These are phyloP conservation scores for Helogale parvula DNA, from an alignment of 2,113 vertebrate genomes.

Conservation along the genomic window DNA sequence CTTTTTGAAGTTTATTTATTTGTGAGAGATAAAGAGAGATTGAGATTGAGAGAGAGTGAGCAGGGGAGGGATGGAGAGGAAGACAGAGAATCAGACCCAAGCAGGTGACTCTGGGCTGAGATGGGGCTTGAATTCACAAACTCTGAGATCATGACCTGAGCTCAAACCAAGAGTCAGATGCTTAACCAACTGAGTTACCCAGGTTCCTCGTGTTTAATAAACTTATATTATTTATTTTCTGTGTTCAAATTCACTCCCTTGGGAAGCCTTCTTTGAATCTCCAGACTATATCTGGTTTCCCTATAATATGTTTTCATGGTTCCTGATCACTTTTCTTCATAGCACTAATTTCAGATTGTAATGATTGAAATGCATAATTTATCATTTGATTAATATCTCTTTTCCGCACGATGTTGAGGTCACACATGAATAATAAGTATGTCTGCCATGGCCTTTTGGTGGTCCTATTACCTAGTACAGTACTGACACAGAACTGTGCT, in stretches of 20 bases:
- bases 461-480: not conserved
- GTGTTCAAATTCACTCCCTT: not conserved
- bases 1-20: not conserved
- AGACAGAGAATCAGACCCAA: too few species aligned
- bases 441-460: not conserved
- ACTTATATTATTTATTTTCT: not conserved
- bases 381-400: not conserved
- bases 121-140: too few species aligned
- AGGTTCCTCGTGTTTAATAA: not conserved
- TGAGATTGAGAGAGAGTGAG: too few species aligned
- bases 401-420: not conserved
- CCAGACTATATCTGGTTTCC: not conserved
- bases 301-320: not conserved
- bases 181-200: too few species aligned
- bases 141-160: too few species aligned
- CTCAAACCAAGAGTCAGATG: too few species aligned
- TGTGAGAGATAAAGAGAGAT: too few species aligned
- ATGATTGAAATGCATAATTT: not conserved
- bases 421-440: not conserved
- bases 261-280: not conserved
- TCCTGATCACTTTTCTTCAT: not conserved
- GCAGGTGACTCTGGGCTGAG: too few species aligned
- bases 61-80: too few species aligned
- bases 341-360: not conserved
- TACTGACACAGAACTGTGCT: not conserved